Percentiles rank a stretch among this genome's conserved stretches.
Conservation (phyloP, 2,888 invertebrate species). For the Emmelina monodactyla region DNA sequence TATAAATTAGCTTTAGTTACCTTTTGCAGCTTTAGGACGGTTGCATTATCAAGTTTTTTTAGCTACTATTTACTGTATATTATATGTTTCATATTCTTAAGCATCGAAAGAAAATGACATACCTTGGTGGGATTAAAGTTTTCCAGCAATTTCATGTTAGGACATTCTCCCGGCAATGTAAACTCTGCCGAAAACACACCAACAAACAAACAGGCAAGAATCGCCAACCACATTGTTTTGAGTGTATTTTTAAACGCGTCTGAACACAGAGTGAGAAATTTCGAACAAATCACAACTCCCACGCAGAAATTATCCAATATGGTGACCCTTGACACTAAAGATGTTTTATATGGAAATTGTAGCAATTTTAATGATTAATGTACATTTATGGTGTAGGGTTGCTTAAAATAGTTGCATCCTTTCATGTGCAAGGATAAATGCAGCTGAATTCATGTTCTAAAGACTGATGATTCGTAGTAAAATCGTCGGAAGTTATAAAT, state of each 20-base stretch:
- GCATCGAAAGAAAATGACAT: slow-evolving; percentile 17
- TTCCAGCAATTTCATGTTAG: slow-evolving; percentile 41
- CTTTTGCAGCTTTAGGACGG: too few species aligned
- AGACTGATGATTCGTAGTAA: too few species aligned
- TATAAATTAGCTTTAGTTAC: too few species aligned
- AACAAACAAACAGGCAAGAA: slow-evolving; percentile 23
- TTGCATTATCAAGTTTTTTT: too few species aligned
- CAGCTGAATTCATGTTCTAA: too few species aligned
- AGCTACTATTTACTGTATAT: too few species aligned
- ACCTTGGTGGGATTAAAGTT: slow-evolving; percentile 49
- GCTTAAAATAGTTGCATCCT: slow-evolving; percentile 21
- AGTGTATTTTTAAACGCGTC: background rate
- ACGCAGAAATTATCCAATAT: slow-evolving; percentile 53
- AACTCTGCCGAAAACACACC: slow-evolving; percentile 31
- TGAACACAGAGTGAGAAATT: background rate
- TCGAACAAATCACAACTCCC: slow-evolving; percentile 21
- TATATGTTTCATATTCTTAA: too few species aligned
- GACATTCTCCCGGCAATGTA: slow-evolving; percentile 45
- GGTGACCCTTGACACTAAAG: slow-evolving; percentile 28
- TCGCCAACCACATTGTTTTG: slow-evolving; percentile 26
- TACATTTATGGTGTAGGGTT: slow-evolving; percentile 12
- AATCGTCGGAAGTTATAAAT: too few species aligned
- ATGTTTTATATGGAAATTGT: slow-evolving; percentile 26
- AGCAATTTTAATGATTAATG: slow-evolving; percentile 4
- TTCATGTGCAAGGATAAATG: too few species aligned